Evolutionary conservation across 2,888 invertebrate species (phyloP), one percentile per base, ranked within the genome.

Genomic region (Spodoptera exigua): DNA sequence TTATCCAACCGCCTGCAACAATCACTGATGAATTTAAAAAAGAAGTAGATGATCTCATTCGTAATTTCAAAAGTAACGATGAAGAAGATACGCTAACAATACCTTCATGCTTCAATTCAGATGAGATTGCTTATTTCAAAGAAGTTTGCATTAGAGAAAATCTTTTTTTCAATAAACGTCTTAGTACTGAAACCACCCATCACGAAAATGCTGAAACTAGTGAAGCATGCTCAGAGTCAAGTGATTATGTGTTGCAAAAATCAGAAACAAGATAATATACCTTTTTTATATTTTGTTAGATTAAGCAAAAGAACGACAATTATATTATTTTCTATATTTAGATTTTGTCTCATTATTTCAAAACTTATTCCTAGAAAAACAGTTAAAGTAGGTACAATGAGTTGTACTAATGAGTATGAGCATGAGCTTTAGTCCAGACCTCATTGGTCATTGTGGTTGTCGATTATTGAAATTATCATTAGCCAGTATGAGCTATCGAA

Each of bases 61-160:
- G 84, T 13, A 88, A 84, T 41, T 94, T 96, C 58, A 91, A 90
- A 60, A 79, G 86, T 10, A 94, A 95, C 82, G 66, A 59, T 0
- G 82, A 92, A 51, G 65, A 94, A 34, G 81, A 89, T 52, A 91
- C 94, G 57, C 85, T 95, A 39, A 85, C 89, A 14, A 80, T 96
- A 40, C 95, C 96, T 1, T 82, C 84, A 43, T 89, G 89, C 10
- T 80, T 95, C 2, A 92, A 89, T 73, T 61, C 81, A 1, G 82
- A 83, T 35, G 95, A 95, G 84, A 83, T 93, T 27, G 84, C 89
- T 13, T 94, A 92, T 74, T 83, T 95, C 35, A 91, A 88, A 75
- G 80, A 89, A 59, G 89, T 88, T 34, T 95, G 95, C 55, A 85
- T 90, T 17, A 80, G 81, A 69, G 87, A 91, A 61, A 95, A 95